Evolutionary conservation across 1,140 invertebrate species (phyloP).

Genomic region (Charaxes varanes): DNA sequence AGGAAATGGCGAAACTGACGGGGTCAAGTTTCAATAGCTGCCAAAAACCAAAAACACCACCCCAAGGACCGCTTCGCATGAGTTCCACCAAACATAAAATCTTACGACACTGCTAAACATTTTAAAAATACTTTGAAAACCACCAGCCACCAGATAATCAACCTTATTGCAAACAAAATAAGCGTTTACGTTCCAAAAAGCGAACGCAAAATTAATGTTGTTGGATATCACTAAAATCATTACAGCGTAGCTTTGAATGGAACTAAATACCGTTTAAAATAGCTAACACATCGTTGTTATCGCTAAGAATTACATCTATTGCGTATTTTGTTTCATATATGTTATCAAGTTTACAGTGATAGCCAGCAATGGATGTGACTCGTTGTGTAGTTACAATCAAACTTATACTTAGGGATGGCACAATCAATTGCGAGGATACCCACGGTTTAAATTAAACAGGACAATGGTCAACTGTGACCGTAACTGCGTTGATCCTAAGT

Average conservation of each 20-base stretch:
- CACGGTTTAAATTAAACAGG: constrained; percentile 69
- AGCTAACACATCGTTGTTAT: background rate
- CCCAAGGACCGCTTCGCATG: constrained; percentile 64
- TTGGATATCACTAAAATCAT: constrained; percentile 57
- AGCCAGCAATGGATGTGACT: constrained; percentile 20
- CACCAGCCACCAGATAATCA: constrained; percentile 12
- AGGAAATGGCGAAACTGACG: constrained; percentile 37
- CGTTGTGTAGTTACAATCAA: background rate
- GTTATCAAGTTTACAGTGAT: background rate
- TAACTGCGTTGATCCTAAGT: constrained; percentile 65
- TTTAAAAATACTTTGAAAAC: constrained; percentile 8
- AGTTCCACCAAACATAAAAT: constrained; percentile 63
- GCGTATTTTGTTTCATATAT: background rate
- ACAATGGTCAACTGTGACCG: constrained; percentile 64
- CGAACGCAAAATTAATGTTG: constrained; percentile 26
- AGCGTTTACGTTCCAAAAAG: background rate
- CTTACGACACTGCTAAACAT: constrained; percentile 54
- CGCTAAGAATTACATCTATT: constrained; percentile 9
- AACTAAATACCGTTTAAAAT: constrained; percentile 8
- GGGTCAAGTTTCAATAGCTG: constrained; percentile 55
- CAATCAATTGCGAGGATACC: constrained; percentile 38
- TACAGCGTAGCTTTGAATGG: constrained; percentile 32
- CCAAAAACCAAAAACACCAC: constrained; percentile 61
- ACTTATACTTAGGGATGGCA: constrained; percentile 6
- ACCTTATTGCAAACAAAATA: constrained; percentile 16